Percentiles rank a stretch among this genome's conserved stretches.
Conservation (phyloP, 2,113 vertebrate genomes). For the Gymnobelideus leadbeateri region DNA sequence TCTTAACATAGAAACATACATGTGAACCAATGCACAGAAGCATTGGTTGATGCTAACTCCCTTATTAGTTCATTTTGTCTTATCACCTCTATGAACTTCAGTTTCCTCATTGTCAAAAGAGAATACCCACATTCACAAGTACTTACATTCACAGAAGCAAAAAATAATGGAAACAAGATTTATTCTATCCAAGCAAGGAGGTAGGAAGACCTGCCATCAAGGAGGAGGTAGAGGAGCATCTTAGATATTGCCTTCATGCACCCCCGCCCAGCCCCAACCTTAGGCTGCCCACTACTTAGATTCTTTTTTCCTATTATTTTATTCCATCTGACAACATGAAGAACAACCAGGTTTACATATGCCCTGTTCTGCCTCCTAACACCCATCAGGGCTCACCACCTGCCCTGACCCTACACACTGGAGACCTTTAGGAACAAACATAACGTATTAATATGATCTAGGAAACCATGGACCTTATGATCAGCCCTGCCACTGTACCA, state of each 20-base stretch:
- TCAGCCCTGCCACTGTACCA: neutral
- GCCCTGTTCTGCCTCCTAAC: neutral
- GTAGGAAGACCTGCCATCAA: neutral
- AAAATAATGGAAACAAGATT: neutral
- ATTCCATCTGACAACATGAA: neutral
- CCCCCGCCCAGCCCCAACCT: neutral
- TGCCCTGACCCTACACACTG: neutral
- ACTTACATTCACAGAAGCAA: neutral
- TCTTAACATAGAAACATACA: neutral
- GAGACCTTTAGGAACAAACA: neutral
- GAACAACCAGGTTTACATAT: neutral
- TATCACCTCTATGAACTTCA: neutral
- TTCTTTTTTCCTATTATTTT: neutral
- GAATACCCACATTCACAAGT: neutral
- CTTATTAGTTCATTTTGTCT: neutral
- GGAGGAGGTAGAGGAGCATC: neutral
- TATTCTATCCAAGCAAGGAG: neutral
- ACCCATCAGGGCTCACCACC: neutral
- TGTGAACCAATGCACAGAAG: neutral
- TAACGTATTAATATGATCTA: neutral
- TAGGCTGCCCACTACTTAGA: neutral
- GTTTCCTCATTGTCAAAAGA: neutral
- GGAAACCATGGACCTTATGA: neutral
- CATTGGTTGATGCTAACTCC: neutral
- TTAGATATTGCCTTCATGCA: neutral